These are phyloP conservation scores for Gobiocypris rarus DNA, from an alignment of 2,113 vertebrate genomes.

Conservation along the genomic window DNA sequence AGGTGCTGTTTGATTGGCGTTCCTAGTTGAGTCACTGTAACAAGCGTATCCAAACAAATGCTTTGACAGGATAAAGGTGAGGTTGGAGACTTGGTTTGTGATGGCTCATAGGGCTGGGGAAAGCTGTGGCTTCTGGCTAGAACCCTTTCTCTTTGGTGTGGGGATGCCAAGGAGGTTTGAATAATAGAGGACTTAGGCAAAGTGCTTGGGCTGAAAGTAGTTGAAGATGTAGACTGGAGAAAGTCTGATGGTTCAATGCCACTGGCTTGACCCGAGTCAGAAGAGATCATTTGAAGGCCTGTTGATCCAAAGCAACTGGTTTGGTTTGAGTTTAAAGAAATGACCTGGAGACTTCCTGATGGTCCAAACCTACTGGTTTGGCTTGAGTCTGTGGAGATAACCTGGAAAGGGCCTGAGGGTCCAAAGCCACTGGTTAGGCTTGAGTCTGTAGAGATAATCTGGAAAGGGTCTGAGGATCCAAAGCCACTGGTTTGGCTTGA, in stretches of 20 bases:
- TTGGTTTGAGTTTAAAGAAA: not conserved
- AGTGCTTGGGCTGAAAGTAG: not conserved
- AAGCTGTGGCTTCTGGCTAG: not conserved
- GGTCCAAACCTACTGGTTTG: not conserved
- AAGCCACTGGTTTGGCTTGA: not conserved
- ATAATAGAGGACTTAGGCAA: not conserved
- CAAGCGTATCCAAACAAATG: not conserved
- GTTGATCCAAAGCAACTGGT: not conserved
- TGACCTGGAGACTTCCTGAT: not conserved
- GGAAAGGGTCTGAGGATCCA: not conserved
- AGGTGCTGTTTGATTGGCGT: not conserved
- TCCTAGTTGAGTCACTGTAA: not conserved
- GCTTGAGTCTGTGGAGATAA: not conserved
- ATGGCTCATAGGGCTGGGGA: slow-evolving; percentile 26
- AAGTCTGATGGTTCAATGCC: not conserved
- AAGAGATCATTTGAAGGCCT: not conserved
- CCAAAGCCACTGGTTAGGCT: not conserved
- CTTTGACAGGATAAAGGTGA: not conserved
- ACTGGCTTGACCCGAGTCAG: not conserved
- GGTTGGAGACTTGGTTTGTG: slow-evolving; percentile 11
- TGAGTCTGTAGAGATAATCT: not conserved
- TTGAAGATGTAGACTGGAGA: not conserved
- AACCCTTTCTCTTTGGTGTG: not conserved
- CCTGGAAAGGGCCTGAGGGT: not conserved
- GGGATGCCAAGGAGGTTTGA: not conserved